Evolutionary conservation across 2,888 invertebrate species (phyloP).

Genomic region (Nephrotoma guestfalica): DNA sequence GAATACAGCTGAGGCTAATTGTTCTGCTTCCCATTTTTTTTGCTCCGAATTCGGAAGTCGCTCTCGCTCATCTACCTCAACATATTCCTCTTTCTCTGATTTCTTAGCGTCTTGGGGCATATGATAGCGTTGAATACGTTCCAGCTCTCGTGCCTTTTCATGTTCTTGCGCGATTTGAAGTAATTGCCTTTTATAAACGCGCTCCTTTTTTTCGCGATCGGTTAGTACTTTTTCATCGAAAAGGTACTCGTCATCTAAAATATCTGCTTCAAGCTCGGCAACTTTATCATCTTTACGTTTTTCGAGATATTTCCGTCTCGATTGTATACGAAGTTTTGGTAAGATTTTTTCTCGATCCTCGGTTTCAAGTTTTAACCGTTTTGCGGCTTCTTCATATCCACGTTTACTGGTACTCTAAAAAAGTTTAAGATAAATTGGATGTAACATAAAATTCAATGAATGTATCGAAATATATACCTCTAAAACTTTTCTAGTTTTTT

Average conservation of each 20-base stretch:
- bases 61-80: constrained; percentile 77
- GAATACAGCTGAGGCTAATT: constrained; percentile 82
- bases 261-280: constrained; percentile 85
- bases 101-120: constrained; percentile 85
- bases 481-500: constrained; percentile 66
- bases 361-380: constrained; percentile 73
- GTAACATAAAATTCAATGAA: neutral
- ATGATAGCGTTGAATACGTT: constrained; percentile 83
- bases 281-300: constrained; percentile 96
- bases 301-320: constrained; percentile 83
- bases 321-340: constrained; percentile 77
- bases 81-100: constrained; percentile 54
- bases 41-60: constrained; percentile 71
- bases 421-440: neutral
- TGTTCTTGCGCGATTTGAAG: constrained; percentile 87
- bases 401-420: constrained; percentile 41
- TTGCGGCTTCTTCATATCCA: constrained; percentile 77
- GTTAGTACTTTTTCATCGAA: constrained; percentile 88
- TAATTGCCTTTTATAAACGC: constrained; percentile 82
- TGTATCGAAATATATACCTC: constrained; percentile 23
- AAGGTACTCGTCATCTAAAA: constrained; percentile 89
- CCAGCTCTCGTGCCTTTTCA: constrained; percentile 84
- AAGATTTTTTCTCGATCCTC: constrained; percentile 76
- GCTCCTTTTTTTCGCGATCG: constrained; percentile 65
- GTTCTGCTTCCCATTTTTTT: constrained; percentile 95